Conservation (phyloP, 2,113 vertebrate genomes). For the Xiphophorus maculatus region DNA sequence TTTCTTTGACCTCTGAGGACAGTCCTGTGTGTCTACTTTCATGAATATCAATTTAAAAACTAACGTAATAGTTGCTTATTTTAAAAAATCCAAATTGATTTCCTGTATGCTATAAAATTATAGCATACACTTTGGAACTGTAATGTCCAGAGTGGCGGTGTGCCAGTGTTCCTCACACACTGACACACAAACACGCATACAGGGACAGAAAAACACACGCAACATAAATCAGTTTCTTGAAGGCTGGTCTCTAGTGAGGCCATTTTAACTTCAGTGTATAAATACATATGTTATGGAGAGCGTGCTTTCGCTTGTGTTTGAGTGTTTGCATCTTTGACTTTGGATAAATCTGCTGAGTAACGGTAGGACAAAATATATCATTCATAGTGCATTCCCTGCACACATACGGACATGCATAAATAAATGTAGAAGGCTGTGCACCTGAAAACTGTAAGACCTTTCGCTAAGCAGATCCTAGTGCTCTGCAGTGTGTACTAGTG, state of each 20-base stretch:
- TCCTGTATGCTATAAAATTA: background rate
- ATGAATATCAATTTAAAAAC: background rate
- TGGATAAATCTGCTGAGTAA: constrained; percentile 15
- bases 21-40: background rate
- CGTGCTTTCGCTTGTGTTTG: background rate
- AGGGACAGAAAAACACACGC: background rate
- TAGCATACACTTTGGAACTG: background rate
- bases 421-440: background rate
- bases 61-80: background rate
- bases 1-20: background rate
- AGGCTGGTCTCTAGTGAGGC: constrained; percentile 39
- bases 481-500: background rate
- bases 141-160: background rate
- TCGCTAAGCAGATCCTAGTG: background rate
- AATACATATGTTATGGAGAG: constrained; percentile 22
- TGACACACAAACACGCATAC: constrained; percentile 2
- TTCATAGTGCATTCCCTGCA: background rate
- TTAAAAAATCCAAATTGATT: background rate
- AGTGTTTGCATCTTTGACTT: constrained; percentile 14
- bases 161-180: background rate
- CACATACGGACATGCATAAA: background rate
- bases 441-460: background rate
- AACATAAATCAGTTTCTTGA: constrained; percentile 31
- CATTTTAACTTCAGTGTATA: constrained; percentile 40
- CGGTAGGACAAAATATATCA: background rate